Evolutionary conservation across 2,113 vertebrate genomes (phyloP).

Genomic region (Perognathus longimembris): DNA sequence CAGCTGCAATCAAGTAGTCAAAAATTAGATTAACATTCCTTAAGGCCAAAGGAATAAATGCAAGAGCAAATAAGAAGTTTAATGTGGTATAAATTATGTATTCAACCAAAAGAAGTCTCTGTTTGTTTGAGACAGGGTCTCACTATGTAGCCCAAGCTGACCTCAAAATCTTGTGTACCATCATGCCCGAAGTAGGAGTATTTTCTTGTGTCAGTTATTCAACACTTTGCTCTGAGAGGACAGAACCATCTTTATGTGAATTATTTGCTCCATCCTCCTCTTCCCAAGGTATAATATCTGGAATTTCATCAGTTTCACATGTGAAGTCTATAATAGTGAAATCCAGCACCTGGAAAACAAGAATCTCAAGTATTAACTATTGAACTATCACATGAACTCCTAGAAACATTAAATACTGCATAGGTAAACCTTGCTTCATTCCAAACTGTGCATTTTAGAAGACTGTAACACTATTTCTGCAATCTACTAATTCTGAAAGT

Average conservation of each 20-base stretch:
- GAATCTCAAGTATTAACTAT: constrained; percentile 74
- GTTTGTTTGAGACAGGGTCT: too few species aligned
- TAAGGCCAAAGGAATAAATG: constrained; percentile 74
- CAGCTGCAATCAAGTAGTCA: constrained; percentile 48
- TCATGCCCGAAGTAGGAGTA: neutral
- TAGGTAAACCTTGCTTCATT: neutral
- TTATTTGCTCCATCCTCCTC: constrained; percentile 84
- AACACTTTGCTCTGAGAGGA: constrained; percentile 72
- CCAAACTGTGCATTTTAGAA: neutral
- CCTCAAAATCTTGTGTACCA: too few species aligned
- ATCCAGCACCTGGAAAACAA: constrained; percentile 87
- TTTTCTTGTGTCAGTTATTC: constrained; percentile 72
- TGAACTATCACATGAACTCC: neutral
- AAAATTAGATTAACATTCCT: neutral
- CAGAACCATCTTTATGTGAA: constrained; percentile 79
- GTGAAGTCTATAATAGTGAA: constrained; percentile 87
- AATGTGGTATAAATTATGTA: constrained; percentile 65
- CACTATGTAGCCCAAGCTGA: too few species aligned
- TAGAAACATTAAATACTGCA: neutral
- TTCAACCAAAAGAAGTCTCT: constrained; percentile 38
- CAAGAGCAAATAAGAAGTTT: constrained; percentile 70
- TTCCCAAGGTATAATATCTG: constrained; percentile 87
- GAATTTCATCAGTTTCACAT: constrained; percentile 88
- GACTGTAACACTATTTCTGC: neutral
- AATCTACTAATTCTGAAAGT: neutral